phyloP scores from a whole-genome alignment of 2,113 vertebrate genomes.

The Numida meleagris region DNA sequence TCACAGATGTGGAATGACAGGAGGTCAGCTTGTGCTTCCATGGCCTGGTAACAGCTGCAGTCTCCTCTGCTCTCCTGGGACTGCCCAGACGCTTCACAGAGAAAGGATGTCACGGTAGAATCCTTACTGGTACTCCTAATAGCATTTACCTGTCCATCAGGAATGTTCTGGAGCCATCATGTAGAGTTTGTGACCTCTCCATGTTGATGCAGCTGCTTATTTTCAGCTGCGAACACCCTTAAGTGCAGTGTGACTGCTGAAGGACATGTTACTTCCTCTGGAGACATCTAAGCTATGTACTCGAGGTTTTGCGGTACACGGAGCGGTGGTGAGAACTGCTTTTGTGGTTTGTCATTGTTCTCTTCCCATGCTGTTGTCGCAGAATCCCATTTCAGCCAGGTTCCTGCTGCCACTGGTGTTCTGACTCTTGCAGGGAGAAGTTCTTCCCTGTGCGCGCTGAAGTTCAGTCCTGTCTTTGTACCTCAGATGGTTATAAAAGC shows the following conservation, averaged over 20 bases:
- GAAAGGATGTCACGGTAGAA: not conserved
- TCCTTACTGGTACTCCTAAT: not conserved
- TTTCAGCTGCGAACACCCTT: not conserved
- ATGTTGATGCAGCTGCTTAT: not conserved
- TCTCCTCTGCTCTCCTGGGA: not conserved
- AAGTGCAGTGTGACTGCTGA: not conserved
- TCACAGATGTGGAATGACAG: accelerated
- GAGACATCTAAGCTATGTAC: not conserved
- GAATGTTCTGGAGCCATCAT: not conserved
- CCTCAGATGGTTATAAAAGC: not conserved
- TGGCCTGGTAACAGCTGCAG: not conserved
- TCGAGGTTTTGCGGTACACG: not conserved
- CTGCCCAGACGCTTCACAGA: not conserved
- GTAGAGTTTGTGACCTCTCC: not conserved
- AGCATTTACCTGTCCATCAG: not conserved
- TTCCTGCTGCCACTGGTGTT: not conserved
- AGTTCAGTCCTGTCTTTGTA: not conserved
- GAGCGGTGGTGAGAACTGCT: not conserved
- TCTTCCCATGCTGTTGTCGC: accelerated
- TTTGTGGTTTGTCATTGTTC: not conserved
- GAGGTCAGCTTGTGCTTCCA: not conserved
- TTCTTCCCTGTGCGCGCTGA: accelerated
- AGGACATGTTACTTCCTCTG: not conserved
- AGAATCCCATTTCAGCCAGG: not conserved
- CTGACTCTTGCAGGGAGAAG: not conserved